Conservation (phyloP, 2,888 invertebrate species). For the Molorchus minor region DNA sequence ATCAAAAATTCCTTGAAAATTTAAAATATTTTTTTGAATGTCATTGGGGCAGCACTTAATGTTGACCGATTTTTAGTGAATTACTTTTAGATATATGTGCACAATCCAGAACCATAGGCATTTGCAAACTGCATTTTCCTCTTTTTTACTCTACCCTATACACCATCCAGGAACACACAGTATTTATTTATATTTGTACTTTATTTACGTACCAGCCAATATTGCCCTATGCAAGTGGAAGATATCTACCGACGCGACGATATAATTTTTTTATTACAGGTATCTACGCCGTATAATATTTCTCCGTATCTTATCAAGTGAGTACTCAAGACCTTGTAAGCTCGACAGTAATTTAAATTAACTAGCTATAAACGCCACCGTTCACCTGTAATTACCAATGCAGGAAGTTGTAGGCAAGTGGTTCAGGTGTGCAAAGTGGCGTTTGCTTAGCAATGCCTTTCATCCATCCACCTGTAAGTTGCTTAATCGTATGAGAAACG, state of each 20-base stretch:
- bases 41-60: too few species aligned
- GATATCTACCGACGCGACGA: not conserved
- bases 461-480: slow-evolving; percentile 16
- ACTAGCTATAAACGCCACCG: slow-evolving; percentile 12
- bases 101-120: too few species aligned
- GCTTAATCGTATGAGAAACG: slow-evolving; percentile 14
- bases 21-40: too few species aligned
- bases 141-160: too few species aligned
- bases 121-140: too few species aligned
- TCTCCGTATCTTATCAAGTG: slow-evolving; percentile 16
- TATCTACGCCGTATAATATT: not conserved
- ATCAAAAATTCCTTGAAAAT: too few species aligned
- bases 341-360: slow-evolving; percentile 18
- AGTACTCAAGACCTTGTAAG: slow-evolving; percentile 9
- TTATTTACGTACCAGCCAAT: too few species aligned
- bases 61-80: too few species aligned
- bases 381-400: slow-evolving; percentile 15
- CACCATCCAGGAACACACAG: too few species aligned
- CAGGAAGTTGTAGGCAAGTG: slow-evolving; percentile 23
- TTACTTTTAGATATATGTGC: too few species aligned
- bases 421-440: slow-evolving; percentile 22
- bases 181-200: too few species aligned
- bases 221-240: not conserved
- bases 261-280: not conserved
- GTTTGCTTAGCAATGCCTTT: slow-evolving; percentile 14